Conservation (phyloP, 2,113 vertebrate genomes). For the Tenrec ecaudatus region DNA sequence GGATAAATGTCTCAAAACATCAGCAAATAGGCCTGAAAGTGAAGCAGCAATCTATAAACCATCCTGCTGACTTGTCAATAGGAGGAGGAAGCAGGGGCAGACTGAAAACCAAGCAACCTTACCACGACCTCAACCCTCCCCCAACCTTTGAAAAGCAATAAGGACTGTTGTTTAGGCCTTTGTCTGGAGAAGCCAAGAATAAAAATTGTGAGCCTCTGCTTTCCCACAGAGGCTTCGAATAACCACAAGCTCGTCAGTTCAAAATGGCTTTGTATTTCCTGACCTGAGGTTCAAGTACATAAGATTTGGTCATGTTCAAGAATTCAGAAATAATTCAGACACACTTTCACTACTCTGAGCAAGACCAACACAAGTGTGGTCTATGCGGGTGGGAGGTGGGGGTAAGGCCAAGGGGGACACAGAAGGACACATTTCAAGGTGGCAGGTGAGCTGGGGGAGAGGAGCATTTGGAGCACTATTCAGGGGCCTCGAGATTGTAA, state of each 20-base stretch:
- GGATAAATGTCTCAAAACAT: conserved; percentile 79
- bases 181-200: conserved; percentile 64
- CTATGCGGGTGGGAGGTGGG: not conserved
- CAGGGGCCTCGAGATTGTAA: conserved; percentile 28
- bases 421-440: conserved; percentile 26
- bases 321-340: conserved; percentile 67
- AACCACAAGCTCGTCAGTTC: conserved; percentile 25
- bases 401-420: not conserved
- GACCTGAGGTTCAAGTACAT: conserved; percentile 61
- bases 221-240: conserved; percentile 46
- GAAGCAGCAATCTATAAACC: conserved; percentile 75
- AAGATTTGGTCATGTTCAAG: conserved; percentile 51
- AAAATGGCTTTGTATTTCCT: conserved; percentile 70
- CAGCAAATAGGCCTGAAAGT: conserved; percentile 76
- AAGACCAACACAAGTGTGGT: not conserved
- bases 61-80: conserved; percentile 75
- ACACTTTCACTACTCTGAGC: conserved; percentile 16
- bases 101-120: conserved; percentile 75
- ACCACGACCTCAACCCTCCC: conserved; percentile 77
- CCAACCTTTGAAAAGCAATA: conserved; percentile 69
- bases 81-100: conserved; percentile 56
- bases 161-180: conserved; percentile 58
- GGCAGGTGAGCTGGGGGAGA: not conserved
- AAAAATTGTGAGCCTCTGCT: not conserved
- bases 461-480: conserved; percentile 12